Percentiles rank a stretch among this genome's conserved stretches.
Evolutionary conservation across 2,113 vertebrate species (phyloP).

Genomic region (Aphelocoma coerulescens): DNA sequence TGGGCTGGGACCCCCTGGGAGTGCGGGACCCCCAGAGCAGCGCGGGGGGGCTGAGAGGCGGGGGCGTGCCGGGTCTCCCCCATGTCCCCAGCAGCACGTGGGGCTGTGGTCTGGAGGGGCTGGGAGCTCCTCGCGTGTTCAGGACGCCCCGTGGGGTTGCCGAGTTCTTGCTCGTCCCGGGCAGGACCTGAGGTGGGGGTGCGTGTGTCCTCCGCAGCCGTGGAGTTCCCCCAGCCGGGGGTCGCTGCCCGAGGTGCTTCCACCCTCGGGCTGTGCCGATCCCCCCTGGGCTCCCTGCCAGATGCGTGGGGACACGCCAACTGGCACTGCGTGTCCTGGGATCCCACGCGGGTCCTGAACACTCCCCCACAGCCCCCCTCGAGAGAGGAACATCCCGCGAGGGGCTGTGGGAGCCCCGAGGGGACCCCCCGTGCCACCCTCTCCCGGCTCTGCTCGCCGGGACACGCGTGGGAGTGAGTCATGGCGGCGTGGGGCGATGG

Average conservation of each 20-base stretch:
- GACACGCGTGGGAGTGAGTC: background rate
- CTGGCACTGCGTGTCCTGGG: background rate
- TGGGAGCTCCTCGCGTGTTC: background rate
- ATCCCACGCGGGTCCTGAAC: background rate
- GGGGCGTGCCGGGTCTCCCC: background rate
- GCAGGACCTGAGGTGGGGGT: background rate
- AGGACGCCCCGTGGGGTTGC: background rate
- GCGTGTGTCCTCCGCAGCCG: background rate
- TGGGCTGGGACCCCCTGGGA: background rate
- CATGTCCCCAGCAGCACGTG: background rate
- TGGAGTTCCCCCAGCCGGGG: background rate
- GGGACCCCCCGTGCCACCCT: accelerated
- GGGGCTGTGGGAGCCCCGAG: too few species aligned
- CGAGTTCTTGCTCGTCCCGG: background rate
- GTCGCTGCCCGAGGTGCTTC: background rate
- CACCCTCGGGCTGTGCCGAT: too few species aligned
- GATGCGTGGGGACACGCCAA: background rate
- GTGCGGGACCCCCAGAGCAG: background rate
- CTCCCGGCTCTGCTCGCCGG: background rate
- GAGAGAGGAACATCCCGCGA: background rate
- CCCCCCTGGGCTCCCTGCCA: background rate
- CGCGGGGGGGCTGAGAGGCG: background rate
- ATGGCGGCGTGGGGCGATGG: background rate
- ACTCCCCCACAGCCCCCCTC: background rate
- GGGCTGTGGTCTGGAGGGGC: background rate